Percentiles rank a stretch among this genome's conserved stretches.
These are phyloP conservation scores for Origma solitaria DNA, from an alignment of 2,113 vertebrate species.

Conservation along the genomic window DNA sequence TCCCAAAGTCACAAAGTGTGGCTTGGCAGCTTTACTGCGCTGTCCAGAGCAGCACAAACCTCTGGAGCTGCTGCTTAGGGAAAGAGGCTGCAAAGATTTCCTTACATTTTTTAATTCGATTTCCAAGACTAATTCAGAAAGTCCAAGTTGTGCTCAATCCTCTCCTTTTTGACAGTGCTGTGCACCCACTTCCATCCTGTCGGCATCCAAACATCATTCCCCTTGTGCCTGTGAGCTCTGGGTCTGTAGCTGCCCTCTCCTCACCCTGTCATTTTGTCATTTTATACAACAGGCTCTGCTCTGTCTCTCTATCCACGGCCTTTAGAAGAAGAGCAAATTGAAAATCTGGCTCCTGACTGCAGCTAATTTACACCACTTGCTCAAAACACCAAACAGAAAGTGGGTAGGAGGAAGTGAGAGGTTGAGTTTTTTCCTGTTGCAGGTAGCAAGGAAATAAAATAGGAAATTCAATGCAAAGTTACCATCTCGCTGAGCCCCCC, in stretches of 20 bases:
- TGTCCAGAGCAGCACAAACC: accelerated
- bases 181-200: not conserved
- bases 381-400: not conserved
- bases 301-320: not conserved
- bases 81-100: not conserved
- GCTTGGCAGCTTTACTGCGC: not conserved
- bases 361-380: not conserved
- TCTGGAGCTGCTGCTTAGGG: not conserved
- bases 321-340: not conserved
- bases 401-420: not conserved
- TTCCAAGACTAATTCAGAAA: not conserved
- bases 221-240: not conserved
- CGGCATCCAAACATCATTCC: accelerated
- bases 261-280: not conserved
- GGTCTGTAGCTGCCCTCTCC: not conserved
- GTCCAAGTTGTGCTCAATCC: not conserved
- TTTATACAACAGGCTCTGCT: not conserved
- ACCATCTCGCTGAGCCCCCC: not conserved
- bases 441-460: conserved; percentile 33
- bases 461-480: not conserved
- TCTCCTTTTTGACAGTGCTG: not conserved
- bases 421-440: conserved; percentile 3
- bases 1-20: accelerated
- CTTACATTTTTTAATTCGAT: not conserved
- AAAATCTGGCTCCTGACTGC: not conserved